Evolutionary conservation across 1,140 invertebrate species (phyloP), one percentile per base, ranked within the genome.

Genomic region (Chrysopa pallens): DNA sequence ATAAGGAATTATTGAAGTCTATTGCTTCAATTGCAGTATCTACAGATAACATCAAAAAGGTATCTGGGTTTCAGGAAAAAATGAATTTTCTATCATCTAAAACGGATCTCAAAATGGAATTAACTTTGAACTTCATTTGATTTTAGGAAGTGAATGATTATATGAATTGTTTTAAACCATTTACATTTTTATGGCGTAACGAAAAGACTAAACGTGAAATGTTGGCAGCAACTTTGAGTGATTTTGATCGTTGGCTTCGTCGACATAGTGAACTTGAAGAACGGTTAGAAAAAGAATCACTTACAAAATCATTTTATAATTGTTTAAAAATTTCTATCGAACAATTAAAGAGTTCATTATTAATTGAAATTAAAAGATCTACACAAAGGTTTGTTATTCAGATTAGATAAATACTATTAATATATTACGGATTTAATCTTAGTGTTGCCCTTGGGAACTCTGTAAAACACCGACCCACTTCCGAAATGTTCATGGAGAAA

Each of bases 1-100:
- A 93, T 60, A 94, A 95, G 57, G 90, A 96, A 58, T 76, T 95
- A 42, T 66, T 82, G 8, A 94, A 94, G 64, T 76, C 86, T 6
- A 62, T 89, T 14, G 81, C 83, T 6, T 68, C 89, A 29, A 61
- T 96, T 7, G 81, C 83, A 17, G 80, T 73, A 43, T 88, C 86
- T 50, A 82, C 80, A 6, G 79, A 85, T 55, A 76, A 80, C 52
- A 65, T 86, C 43, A 81, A 82, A 60, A 69, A 71, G 50, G 82
- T 84, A 64, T 37, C 29, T 23, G 4, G 8, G 11, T 15, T 35
- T 6, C 12, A 33, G n/a, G n/a, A n/a, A n/a, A n/a, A n/a, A n/a
- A n/a, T n/a, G n/a, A n/a, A n/a, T n/a, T n/a, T n/a, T n/a, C 7
- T 33, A 8, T 33, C 11, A 8, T 8, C 11, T 11, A 11, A 7